Evolutionary conservation across 2,888 invertebrate species (phyloP), one percentile per base, ranked within the genome.

Genomic region (Sphecodes monilicornis): DNA sequence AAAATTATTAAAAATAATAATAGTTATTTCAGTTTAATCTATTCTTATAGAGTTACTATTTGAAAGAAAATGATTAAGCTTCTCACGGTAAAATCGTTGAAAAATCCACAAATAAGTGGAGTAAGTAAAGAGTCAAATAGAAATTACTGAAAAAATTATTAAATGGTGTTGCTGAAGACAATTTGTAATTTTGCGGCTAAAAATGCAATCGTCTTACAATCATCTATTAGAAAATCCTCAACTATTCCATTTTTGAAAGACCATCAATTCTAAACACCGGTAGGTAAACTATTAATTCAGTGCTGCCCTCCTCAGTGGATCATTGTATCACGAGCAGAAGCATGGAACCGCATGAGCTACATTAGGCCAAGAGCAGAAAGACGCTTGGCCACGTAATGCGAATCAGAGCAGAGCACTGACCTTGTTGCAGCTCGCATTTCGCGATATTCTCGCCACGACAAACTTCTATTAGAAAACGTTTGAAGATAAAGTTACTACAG

Each of bases 371-470:
- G 2, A 54, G 13, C 60, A 83, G 69, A 66, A 76, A 75, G 73
- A 76, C 60, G 68, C 43, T 41, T 64, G 54, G 41, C 64, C 72
- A 66, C 41, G 73, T 73, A 76, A 78, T 22, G 11, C 29, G 54
- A 82, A 88, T 87, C 70, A 75, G 78, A 71, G 75, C 87, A 39
- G 64, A 84, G 74, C 84, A 71, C 74, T 81, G 84, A 81, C 80
- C 80, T 86, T 77, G 73, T 39, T 68, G 50, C 39, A 43, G 41
- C 2, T 29, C 64, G 29, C 74, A 46, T 66, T 72, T 75, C 76
- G 32, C 57, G 36, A 26, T 41, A 64, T 36, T 46, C 32, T 76
- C 69, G 76, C 72, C 69, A 50, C 69, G 41, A 22, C 32, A 82
- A 36, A n/a, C 39, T 50, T 36, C 32, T 50, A 41, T 1, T 8